Base-by-base conservation (phyloP, 2,113 vertebrate genomes). In the Artemisiospiza belli region DNA sequence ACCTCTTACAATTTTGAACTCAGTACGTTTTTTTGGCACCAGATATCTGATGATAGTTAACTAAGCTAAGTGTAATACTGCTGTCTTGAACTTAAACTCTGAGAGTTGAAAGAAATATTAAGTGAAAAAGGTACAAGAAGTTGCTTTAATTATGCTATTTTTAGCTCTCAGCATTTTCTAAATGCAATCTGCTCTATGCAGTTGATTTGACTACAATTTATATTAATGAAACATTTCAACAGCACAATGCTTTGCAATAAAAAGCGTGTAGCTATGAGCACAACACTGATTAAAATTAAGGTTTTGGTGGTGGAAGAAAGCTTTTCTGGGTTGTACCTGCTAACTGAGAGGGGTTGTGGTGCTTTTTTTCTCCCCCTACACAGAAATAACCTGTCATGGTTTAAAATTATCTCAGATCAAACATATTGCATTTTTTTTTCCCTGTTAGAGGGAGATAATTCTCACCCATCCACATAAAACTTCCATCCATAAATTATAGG, bases 201-300 rank as follows among this genome's bases (percentile, higher is more conserved):
- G 69, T 49, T 57, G 59, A 89, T 95, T 90, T 85, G 27, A 73
- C 67, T 72, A 23, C 35, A 79, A 77, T 83, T 90, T 73, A 46
- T 68, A 84, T 52, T 61, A 84, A 81, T 58, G 55, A 68, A 78
- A 61, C 30, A 49, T 49, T 86, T 64, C 72, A 87, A 64, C 33
- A 94, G 63, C 24, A 62, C 46, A 54, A 11, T 52, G 47, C 33
- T 92, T 90, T 92, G 69, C 62, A 30, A 75, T 43, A 57, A 83
- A 73, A 89, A 59, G 7, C 30, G 23, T 67, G 35, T 11, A 44
- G 30, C 46, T 92, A 39, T 20, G 19, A 69, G 35, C 20, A 89
- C 46, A 55, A 68, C 77, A 76, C 18, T 19, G 15, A 88, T 61
- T 73, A 90, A 92, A 95, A 92, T 31, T 6, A 77, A 92, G 44